Percentiles rank a stretch among this genome's conserved stretches.
Evolutionary conservation across 2,113 vertebrate species (phyloP).

Genomic region (Cephalopholis sonnerati): DNA sequence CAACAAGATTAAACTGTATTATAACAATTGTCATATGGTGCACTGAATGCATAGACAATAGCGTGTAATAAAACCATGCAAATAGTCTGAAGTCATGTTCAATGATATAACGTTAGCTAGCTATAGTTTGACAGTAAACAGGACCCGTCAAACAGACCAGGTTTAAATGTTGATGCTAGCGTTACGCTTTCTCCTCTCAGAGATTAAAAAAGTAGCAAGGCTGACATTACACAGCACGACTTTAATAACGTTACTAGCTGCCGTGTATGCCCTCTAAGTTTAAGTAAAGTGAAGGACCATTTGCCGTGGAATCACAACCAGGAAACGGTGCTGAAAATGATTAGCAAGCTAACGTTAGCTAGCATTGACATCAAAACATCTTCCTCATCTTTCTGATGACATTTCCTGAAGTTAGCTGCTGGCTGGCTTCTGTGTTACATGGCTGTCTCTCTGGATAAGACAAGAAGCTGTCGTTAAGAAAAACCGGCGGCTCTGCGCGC

Average conservation of each 20-base stretch:
- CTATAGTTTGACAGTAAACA: neutral
- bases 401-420: constrained; percentile 18
- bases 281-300: neutral
- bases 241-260: neutral
- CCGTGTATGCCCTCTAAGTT: fast-evolving
- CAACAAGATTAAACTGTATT: neutral
- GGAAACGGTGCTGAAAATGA: constrained; percentile 69
- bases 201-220: neutral
- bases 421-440: neutral
- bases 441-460: neutral
- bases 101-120: neutral
- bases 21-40: neutral
- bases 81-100: neutral
- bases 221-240: neutral
- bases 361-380: constrained; percentile 59
- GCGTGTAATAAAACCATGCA: neutral
- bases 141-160: neutral
- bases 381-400: constrained; percentile 20
- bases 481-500: neutral
- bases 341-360: constrained; percentile 62
- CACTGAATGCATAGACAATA: neutral
- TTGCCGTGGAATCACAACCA: constrained; percentile 59
- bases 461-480: neutral
- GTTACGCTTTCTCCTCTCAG: neutral
- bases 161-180: neutral